These are phyloP conservation scores for Sarcophaga caerulescens DNA, from an alignment of 2,888 invertebrate species.

Conservation along the genomic window DNA sequence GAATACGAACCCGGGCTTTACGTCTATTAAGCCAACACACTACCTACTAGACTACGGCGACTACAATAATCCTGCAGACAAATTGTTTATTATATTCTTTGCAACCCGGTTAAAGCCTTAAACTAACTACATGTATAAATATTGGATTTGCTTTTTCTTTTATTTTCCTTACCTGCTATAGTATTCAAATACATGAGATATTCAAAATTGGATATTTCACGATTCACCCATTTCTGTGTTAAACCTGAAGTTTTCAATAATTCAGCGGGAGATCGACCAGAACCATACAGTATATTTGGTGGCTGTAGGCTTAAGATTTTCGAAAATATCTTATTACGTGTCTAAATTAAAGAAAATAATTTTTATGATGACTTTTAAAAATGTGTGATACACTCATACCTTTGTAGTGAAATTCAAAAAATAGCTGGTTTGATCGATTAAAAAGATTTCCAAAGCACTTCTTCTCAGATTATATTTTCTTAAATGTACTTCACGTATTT, in stretches of 20 bases:
- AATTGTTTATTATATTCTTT: no score
- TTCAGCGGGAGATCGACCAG: slow-evolving; percentile 84
- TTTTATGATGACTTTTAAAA: background rate
- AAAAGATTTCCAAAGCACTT: slow-evolving; percentile 85
- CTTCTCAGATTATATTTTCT: slow-evolving; percentile 84
- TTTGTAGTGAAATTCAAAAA: slow-evolving; percentile 85
- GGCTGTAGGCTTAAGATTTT: slow-evolving; percentile 84
- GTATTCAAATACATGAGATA: slow-evolving; percentile 90
- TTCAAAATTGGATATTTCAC: slow-evolving; percentile 88
- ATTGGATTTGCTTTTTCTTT: background rate
- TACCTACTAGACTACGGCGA: no score
- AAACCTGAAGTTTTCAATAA: slow-evolving; percentile 84
- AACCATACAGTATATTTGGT: slow-evolving; percentile 83
- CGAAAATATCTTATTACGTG: slow-evolving; percentile 84
- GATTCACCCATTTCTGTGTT: slow-evolving; percentile 85
- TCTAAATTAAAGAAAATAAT: slow-evolving; percentile 77
- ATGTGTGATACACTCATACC: slow-evolving; percentile 76
- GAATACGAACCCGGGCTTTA: no score
- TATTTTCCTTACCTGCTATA: slow-evolving; percentile 82
- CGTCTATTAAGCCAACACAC: no score
- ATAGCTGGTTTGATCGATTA: slow-evolving; percentile 85
- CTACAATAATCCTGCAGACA: no score
- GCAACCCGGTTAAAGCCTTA: no score
- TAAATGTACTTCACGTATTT: slow-evolving; percentile 85
- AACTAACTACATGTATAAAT: no score